A percentile compares a stretch with the other conserved stretches of the same genome.
phyloP scores from a whole-genome alignment of 2,113 vertebrate genomes.

The Pollachius pollachius region DNA sequence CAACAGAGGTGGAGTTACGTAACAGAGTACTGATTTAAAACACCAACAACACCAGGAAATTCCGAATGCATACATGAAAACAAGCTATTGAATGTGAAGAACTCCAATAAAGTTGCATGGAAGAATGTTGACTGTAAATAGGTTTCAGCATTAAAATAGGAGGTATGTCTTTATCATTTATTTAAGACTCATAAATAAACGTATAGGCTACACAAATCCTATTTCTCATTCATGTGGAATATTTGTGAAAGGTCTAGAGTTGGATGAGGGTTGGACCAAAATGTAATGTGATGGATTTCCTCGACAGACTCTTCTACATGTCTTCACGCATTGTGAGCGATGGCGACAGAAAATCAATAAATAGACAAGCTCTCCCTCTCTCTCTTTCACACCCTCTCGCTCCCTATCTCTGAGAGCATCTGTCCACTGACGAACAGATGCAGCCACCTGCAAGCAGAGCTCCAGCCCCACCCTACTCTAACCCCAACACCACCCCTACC shows the following conservation, averaged over 20 bases:
- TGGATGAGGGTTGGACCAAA: background rate
- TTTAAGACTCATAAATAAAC: too few relatives aligned
- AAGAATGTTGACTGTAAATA: too few relatives aligned
- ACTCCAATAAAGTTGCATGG: too few relatives aligned
- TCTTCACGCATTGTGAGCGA: background rate
- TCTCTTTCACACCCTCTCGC: constrained; percentile 27
- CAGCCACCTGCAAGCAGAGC: constrained; percentile 86
- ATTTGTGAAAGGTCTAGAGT: too few relatives aligned
- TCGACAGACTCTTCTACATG: background rate
- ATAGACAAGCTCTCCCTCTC: constrained; percentile 2
- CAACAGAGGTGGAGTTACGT: background rate
- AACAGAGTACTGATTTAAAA: too few relatives aligned
- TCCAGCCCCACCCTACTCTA: constrained; percentile 78
- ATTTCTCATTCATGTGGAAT: too few relatives aligned
- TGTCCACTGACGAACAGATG: constrained; percentile 95
- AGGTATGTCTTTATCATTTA: too few relatives aligned
- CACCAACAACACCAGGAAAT: too few relatives aligned
- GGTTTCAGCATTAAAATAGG: too few relatives aligned
- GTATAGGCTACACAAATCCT: too few relatives aligned
- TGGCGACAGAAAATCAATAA: background rate
- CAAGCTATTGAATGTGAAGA: too few relatives aligned
- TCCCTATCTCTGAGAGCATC: constrained; percentile 80
- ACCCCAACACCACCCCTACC: constrained; percentile 60
- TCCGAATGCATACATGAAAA: too few relatives aligned
- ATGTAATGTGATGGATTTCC: background rate